Base-by-base conservation (phyloP, 2,113 vertebrate genomes). In the Scolopax mira region DNA sequence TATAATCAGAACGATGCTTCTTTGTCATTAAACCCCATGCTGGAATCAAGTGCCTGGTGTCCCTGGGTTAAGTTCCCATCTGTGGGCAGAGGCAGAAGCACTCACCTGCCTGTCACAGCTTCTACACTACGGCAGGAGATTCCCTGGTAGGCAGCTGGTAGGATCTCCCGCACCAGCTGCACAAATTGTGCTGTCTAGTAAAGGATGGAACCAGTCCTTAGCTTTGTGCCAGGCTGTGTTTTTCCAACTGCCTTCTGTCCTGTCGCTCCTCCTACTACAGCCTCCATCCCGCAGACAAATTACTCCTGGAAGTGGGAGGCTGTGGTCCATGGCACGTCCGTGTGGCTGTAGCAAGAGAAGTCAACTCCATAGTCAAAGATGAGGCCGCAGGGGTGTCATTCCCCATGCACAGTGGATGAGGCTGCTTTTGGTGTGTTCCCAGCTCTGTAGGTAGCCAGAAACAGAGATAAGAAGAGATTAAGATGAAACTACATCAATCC, bases 221-320 rank as follows among this genome's bases (percentile, higher is more conserved):
- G 54, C 69, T 96, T 49, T 72, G 49, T 94, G 89, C 87, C 87
- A 96, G 78, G 46, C 70, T 89, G 81, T 85, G 92, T 89, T 95
- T 95, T 84, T 79, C 87, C 71, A 75, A 58, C 58, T 69, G 84
- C 74, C 66, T 97, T 93, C 83, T 90, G 79, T 91, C 79, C 79
- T 15, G 2, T 80, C 1, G 0, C 61, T 95, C 72, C 78, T 94
- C 30, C 80, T 89, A 28, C 89, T 82, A 57, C 73, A 89, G 78
- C 44, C 35, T 87, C 41, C 66, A 55, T 61, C 15, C 39, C 1
- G 2, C 69, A 79, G 39, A 65, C 41, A 33, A 5, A 2, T 84
- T 35, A 30, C 42, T 95, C 9, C 69, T 64, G 72, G 83, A 79
- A 44, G 14, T 60, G 49, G 58, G 55, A 78, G 58, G 33, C 62